Evolutionary conservation across 2,113 vertebrate species (phyloP).

Genomic region (Pontoporia blainvillei): DNA sequence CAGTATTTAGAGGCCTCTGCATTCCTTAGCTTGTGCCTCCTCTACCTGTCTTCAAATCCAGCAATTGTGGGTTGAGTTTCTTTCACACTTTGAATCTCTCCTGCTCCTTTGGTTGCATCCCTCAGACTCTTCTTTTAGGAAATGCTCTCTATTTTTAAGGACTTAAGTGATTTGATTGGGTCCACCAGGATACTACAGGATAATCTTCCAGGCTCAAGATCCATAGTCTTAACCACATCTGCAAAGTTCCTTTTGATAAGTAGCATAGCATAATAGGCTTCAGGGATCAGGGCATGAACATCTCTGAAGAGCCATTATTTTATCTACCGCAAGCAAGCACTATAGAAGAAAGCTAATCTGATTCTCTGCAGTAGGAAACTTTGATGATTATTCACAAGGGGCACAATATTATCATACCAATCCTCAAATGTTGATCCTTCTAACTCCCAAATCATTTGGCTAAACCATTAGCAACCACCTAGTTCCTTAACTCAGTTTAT

Average conservation of each 20-base stretch:
- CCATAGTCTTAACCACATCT: background rate
- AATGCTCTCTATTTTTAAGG: background rate
- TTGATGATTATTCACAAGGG: background rate
- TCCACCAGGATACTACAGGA: background rate
- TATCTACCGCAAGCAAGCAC: background rate
- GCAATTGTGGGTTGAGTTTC: background rate
- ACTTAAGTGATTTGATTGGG: background rate
- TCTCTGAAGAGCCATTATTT: background rate
- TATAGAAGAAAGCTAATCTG: background rate
- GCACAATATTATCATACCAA: background rate
- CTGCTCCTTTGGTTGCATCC: background rate
- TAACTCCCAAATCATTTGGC: background rate
- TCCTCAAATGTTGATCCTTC: background rate
- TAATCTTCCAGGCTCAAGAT: background rate
- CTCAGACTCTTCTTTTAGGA: background rate
- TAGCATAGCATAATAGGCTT: background rate
- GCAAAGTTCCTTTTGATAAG: background rate
- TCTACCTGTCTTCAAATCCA: background rate
- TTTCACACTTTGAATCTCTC: background rate
- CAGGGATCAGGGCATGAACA: background rate
- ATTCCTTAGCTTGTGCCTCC: rapidly evolving
- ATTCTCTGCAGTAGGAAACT: background rate
- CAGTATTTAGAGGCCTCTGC: background rate
- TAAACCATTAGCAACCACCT: background rate
- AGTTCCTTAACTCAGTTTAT: background rate